Evolutionary conservation across 2,113 vertebrate species (phyloP).

Genomic region (Nothobranchius kuhntae): DNA sequence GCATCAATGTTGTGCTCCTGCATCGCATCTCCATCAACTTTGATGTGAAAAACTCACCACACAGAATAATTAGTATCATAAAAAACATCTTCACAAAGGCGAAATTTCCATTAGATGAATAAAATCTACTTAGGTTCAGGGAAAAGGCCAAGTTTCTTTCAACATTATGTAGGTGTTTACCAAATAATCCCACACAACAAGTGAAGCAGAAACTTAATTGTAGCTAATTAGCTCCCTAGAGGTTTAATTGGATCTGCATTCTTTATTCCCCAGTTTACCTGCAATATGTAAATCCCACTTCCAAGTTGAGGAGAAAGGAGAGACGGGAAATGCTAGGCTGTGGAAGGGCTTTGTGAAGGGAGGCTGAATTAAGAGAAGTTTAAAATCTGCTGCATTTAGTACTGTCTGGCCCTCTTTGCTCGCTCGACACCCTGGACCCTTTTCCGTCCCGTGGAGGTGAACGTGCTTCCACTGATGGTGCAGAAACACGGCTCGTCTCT

Average conservation of each 20-base stretch:
- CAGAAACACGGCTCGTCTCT: conserved; percentile 42
- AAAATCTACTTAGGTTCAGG: conserved; percentile 69
- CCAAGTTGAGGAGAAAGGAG: conserved; percentile 47
- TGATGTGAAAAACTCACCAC: conserved; percentile 64
- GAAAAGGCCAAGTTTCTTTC: conserved; percentile 77
- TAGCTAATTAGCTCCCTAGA: conserved; percentile 84
- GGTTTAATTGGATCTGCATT: conserved; percentile 81
- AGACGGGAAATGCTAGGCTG: conserved; percentile 35
- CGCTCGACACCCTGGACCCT: conserved; percentile 56
- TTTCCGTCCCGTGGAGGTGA: conserved; percentile 67
- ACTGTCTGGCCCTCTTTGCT: conserved; percentile 62
- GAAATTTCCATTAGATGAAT: conserved; percentile 63
- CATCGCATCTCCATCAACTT: conserved; percentile 46
- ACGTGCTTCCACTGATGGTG: conserved; percentile 52
- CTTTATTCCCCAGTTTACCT: conserved; percentile 84
- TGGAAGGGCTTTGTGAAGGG: conserved; percentile 46
- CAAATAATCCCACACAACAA: conserved; percentile 82
- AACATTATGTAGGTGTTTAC: conserved; percentile 82
- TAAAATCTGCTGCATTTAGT: conserved; percentile 76
- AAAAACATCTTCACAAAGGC: conserved; percentile 49
- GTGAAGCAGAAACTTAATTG: conserved; percentile 85
- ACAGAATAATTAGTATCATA: conserved; percentile 64
- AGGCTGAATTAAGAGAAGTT: conserved; percentile 75
- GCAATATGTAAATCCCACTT: conserved; percentile 80
- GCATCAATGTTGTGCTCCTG: conserved; percentile 26